Evolutionary conservation across 53 echinoderm and acorn worm genomes (phyloP).

Genomic region (Antedon mediterranea): DNA sequence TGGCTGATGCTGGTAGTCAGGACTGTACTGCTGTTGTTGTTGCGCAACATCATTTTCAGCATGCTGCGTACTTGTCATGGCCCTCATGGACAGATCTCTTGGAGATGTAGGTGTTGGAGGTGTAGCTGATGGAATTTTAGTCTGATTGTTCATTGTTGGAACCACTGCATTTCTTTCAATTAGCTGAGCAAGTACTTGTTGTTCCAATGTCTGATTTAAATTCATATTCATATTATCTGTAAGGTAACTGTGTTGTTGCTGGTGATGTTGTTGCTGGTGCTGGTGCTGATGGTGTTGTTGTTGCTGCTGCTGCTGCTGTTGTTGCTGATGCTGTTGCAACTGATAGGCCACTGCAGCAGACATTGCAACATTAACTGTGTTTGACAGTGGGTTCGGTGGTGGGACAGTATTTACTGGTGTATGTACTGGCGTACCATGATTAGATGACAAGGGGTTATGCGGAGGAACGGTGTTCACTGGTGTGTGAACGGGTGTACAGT

Average conservation of each 20-base stretch:
- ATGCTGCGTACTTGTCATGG: background rate
- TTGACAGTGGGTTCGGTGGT: background rate
- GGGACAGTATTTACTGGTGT: background rate
- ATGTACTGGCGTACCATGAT: background rate
- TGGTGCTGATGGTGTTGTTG: constrained; percentile 10
- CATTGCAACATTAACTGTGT: constrained; percentile 4
- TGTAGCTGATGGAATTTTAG: background rate
- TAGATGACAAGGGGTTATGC: background rate
- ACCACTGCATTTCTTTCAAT: background rate
- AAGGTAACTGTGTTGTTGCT: background rate
- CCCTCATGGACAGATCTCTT: background rate
- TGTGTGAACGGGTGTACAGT: background rate
- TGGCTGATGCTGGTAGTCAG: background rate
- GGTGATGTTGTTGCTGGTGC: constrained; percentile 17
- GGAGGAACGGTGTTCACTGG: background rate
- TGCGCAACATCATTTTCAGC: background rate
- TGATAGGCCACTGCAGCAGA: constrained; percentile 28
- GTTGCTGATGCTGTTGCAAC: background rate
- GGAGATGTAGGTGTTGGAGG: background rate
- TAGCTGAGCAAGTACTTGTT: background rate
- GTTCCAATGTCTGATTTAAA: background rate
- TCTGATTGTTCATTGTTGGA: background rate
- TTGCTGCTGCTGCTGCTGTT: constrained; percentile 1
- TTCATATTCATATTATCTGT: background rate
- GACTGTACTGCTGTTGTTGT: background rate